Conservation (phyloP, 2,888 invertebrate species). For the Pristionchus fissidentatus region DNA sequence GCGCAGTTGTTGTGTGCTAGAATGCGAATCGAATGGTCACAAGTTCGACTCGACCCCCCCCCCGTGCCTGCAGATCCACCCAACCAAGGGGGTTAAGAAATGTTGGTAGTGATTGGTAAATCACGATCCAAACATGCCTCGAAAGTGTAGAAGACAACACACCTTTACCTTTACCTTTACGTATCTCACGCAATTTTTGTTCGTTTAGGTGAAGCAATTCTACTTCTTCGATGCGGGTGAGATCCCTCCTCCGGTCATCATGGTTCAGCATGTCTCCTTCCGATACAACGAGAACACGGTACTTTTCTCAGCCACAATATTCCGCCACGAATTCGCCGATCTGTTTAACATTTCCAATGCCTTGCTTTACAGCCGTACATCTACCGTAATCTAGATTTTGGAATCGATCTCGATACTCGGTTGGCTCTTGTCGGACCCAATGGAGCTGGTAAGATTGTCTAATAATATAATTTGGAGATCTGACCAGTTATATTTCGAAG, state of each 20-base stretch:
- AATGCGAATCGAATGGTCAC: no score
- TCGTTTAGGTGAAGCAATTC: conserved; percentile 85
- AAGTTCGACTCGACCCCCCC: no score
- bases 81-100: no score
- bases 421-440: conserved; percentile 96
- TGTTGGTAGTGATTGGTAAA: no score
- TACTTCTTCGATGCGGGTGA: conserved; percentile 95
- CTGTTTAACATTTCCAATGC: background rate
- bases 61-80: no score
- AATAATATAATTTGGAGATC: background rate
- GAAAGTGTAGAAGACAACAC: no score
- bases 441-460: conserved; percentile 84
- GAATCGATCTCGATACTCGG: conserved; percentile 95
- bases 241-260: conserved; percentile 98
- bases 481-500: no score
- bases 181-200: background rate
- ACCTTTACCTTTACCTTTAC: no score
- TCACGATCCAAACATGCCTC: no score
- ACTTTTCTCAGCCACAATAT: background rate
- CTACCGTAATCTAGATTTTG: conserved; percentile 97
- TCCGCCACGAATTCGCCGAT: background rate
- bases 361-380: conserved; percentile 83
- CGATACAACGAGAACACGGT: conserved; percentile 82
- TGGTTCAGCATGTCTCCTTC: conserved; percentile 98
- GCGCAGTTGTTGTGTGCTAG: no score